A percentile compares a stretch with the other conserved stretches of the same genome.
phyloP scores from a whole-genome alignment of 2,888 invertebrate genomes.

The Macropis europaea region DNA sequence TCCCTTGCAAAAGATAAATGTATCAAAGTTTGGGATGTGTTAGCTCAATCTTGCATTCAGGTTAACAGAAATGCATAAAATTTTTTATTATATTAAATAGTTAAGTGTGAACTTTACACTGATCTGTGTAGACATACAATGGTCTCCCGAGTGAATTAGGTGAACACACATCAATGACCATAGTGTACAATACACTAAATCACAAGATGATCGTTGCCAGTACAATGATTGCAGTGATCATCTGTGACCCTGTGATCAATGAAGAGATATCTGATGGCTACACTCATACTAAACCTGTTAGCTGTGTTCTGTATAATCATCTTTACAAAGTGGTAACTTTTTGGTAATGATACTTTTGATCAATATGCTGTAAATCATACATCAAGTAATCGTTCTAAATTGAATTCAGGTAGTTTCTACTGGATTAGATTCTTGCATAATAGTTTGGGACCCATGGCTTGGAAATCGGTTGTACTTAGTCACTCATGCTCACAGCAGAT shows the following conservation, averaged over 20 bases:
- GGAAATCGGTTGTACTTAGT: slow-evolving; percentile 86
- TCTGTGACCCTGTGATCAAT: slow-evolving; percentile 85
- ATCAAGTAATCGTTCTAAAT: background rate
- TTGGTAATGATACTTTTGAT: background rate
- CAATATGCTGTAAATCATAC: background rate
- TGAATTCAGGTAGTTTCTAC: slow-evolving; percentile 84
- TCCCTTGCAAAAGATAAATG: slow-evolving; percentile 87
- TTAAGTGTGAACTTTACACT: background rate
- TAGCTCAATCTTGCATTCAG: slow-evolving; percentile 85
- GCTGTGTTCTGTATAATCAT: slow-evolving; percentile 88
- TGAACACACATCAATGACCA: slow-evolving; percentile 83
- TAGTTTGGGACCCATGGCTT: slow-evolving; percentile 89
- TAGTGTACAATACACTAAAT: slow-evolving; percentile 85
- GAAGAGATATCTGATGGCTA: slow-evolving; percentile 87
- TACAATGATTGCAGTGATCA: slow-evolving; percentile 84
- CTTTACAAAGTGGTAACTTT: slow-evolving; percentile 83
- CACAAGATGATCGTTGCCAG: slow-evolving; percentile 86
- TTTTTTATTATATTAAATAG: background rate
- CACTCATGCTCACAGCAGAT: slow-evolving; percentile 86
- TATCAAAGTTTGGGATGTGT: slow-evolving; percentile 90
- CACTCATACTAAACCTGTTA: slow-evolving; percentile 85
- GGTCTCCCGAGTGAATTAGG: slow-evolving; percentile 84
- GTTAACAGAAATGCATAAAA: slow-evolving; percentile 69
- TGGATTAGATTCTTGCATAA: slow-evolving; percentile 89
- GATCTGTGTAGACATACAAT: slow-evolving; percentile 82